Base-by-base conservation (phyloP, 2,797 vertebrate species). In the Muscicapa comitata region DNA sequence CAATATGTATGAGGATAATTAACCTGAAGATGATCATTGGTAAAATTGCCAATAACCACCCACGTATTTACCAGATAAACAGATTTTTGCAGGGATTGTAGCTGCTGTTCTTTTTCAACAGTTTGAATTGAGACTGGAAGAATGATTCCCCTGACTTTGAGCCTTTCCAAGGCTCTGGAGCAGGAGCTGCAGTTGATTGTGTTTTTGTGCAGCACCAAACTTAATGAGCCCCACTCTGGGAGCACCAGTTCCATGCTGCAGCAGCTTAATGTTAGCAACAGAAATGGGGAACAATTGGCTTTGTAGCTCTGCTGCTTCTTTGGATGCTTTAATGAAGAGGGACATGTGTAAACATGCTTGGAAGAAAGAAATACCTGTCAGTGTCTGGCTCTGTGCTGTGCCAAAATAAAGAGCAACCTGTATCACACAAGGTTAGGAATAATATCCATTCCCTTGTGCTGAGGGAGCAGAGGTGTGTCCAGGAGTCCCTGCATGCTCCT, bases 31-130 rank as follows among this genome's bases (percentile, higher is more conserved):
- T 6, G 68, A 84, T 80, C 29, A 75, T 6, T 12, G 86, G 68
- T 77, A 35, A 80, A 90, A 86, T 25, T 93, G 83, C 94, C 88
- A 92, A 88, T 78, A 74, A 24, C 75, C 92, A 91, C 90, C 95
- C 88, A 63, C 83, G 1, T 90, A 38, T 90, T 94, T 93, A 94
- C 72, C 87, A 88, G 92, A 79, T n/a, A 77, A 96, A 88, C 88
- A 88, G 88, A 88, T 90, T 91, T 93, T 90, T 63, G 87, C 50
- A 89, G 88, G 12, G 62, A 75, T 47, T 54, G 58, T 37, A 89
- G 81, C 90, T 93, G 95, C 87, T 95, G 93, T 76, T 96, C 93
- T 94, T 96, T 94, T 87, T 55, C 87, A 74, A 62, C 76, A 37
- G 47, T 70, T 68, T 6, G 42, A 83, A 38, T 25, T 0, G 7